Evolutionary conservation across 2,888 invertebrate species (phyloP), one percentile per base, ranked within the genome.

Genomic region (Mythimna pallens): DNA sequence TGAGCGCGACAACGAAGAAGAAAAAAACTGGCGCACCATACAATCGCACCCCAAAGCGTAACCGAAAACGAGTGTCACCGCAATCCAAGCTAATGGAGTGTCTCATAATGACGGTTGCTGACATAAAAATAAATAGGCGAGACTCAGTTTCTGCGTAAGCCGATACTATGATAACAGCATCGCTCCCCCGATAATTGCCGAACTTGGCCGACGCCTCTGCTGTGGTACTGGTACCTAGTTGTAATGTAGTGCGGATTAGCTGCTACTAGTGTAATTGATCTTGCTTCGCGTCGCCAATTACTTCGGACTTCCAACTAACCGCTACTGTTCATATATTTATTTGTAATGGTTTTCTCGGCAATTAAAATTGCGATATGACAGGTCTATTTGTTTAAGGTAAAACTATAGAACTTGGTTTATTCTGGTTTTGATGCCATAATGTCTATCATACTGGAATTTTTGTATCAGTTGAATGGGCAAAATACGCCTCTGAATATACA

Each of bases 71-170:
- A 93, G 93, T 92, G 91, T 91, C 92, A 92, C 94, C 94, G 95
- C 96, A 96, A 96, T 96, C 96, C 95, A 92, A 96, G 94, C 95
- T 96, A 96, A 96, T 96, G 96, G 96, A 96, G 96, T 96, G 96
- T 96, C 96, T 95, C 95, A 95, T 96, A 95, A 96, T 96, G 96
- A 95, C 95, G 95, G 95, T 95, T 95, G 95, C 95, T 96, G 96
- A 96, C 96, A 96, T 96, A 96, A 96, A 96, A 96, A 96, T 96
- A 96, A 96, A 96, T 96, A 96, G 96, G 94, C 95, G 93, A 95
- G 96, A 95, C 93, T 96, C 96, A 93, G 96, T 96, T 96, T 96
- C 96, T 96, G 94, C 94, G 96, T 96, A 96, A 96, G 96, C 95
- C 94, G 96, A 96, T 96, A 96, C 96, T 96, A 95, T 96, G 96